These are phyloP conservation scores for Ophion slaviceki DNA, from an alignment of 2,888 invertebrate species.

Conservation along the genomic window DNA sequence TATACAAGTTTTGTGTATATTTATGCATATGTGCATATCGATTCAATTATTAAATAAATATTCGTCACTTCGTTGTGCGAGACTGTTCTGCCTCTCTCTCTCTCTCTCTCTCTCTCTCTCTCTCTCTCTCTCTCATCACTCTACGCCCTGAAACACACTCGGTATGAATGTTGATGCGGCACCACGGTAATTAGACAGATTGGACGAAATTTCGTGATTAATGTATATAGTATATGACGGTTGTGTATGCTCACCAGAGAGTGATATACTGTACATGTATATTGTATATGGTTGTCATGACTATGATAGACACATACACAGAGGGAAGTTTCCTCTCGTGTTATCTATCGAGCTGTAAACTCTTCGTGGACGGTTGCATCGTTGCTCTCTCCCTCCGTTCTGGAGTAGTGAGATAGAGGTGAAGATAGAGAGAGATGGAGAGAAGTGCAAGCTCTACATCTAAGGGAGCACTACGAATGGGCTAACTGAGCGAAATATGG, in stretches of 20 bases:
- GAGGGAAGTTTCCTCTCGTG: conserved; percentile 10
- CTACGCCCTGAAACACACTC: conserved; percentile 17
- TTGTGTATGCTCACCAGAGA: background rate
- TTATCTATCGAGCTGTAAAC: conserved; percentile 42
- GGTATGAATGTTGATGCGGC: conserved; percentile 54
- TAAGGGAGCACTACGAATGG: conserved; percentile 11
- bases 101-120: background rate
- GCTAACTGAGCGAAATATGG: conserved; percentile 20
- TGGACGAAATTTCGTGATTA: conserved; percentile 59
- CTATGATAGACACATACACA: no score
- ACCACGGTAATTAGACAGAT: conserved; percentile 58
- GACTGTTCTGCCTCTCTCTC: no score
- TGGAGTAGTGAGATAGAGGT: background rate
- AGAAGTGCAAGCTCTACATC: background rate
- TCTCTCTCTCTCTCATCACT: background rate
- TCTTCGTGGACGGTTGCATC: conserved; percentile 22
- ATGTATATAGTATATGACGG: conserved; percentile 30
- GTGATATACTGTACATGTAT: no score
- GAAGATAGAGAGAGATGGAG: background rate
- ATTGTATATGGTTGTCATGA: no score
- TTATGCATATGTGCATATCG: no score
- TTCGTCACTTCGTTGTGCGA: no score
- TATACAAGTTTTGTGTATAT: no score
- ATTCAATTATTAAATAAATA: no score
- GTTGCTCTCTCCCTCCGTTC: conserved; percentile 11